Evolutionary conservation across 2,888 invertebrate genomes (phyloP).

Genomic region (Patella ulyssiponensis): DNA sequence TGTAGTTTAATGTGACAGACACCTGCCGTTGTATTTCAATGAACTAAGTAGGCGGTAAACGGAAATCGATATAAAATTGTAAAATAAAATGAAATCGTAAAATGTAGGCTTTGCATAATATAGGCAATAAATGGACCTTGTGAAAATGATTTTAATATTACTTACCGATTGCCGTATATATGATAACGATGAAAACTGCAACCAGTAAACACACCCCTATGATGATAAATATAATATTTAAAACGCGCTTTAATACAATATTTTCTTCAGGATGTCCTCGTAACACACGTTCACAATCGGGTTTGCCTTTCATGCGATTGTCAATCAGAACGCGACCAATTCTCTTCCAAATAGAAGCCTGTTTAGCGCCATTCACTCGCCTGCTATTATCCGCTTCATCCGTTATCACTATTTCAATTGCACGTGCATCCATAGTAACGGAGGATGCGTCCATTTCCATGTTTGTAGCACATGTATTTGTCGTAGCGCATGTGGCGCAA

Average conservation of each 20-base stretch:
- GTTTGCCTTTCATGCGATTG: slow-evolving; percentile 56
- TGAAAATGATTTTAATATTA: slow-evolving; percentile 5
- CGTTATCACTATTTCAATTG: slow-evolving; percentile 55
- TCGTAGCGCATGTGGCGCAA: not conserved
- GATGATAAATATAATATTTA: slow-evolving; percentile 65
- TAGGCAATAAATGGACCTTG: too few species aligned
- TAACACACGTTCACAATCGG: slow-evolving; percentile 51
- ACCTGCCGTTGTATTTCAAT: too few species aligned
- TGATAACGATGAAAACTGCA: slow-evolving; percentile 64
- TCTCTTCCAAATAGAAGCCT: slow-evolving; percentile 46
- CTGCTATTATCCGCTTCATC: slow-evolving; percentile 46
- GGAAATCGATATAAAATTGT: too few species aligned
- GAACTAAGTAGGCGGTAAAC: too few species aligned
- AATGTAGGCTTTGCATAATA: too few species aligned
- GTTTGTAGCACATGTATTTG: slow-evolving; percentile 19
- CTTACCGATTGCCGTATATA: slow-evolving; percentile 63
- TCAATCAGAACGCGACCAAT: slow-evolving; percentile 53
- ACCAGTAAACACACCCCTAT: slow-evolving; percentile 62
- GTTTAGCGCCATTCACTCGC: slow-evolving; percentile 39
- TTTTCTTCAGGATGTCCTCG: slow-evolving; percentile 54
- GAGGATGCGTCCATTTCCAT: slow-evolving; percentile 45
- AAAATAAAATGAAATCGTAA: too few species aligned
- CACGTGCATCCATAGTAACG: slow-evolving; percentile 52
- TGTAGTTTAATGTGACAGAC: too few species aligned
- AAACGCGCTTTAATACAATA: slow-evolving; percentile 57